These are phyloP conservation scores for Tonatia bakeri DNA, from an alignment of 2,113 vertebrate species.

Conservation along the genomic window DNA sequence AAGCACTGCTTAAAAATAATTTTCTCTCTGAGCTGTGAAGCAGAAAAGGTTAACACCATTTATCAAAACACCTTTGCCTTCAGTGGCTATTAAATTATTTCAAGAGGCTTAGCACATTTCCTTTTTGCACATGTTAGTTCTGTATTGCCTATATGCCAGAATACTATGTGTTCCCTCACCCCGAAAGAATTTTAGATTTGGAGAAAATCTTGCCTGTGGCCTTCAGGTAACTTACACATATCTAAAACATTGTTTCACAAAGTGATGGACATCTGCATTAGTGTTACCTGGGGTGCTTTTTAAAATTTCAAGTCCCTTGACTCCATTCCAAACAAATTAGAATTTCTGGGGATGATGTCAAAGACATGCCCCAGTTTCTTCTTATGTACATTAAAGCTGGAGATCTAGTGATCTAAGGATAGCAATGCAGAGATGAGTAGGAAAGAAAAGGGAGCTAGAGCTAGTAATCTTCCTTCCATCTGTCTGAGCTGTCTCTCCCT, in stretches of 20 bases:
- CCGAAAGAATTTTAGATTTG: constrained; percentile 35
- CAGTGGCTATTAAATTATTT: constrained; percentile 69
- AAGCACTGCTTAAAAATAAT: constrained; percentile 75
- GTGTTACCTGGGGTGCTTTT: constrained; percentile 26
- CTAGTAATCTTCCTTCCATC: constrained; percentile 5
- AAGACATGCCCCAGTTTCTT: not conserved
- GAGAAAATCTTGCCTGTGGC: constrained; percentile 30
- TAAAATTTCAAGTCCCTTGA: constrained; percentile 42
- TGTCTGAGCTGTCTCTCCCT: not conserved
- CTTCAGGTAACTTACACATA: constrained; percentile 29
- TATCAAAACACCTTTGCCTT: constrained; percentile 72
- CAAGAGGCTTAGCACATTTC: constrained; percentile 47
- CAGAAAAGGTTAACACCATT: constrained; percentile 67
- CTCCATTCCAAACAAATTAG: not conserved
- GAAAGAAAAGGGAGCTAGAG: constrained; percentile 41
- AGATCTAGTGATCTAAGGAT: constrained; percentile 3
- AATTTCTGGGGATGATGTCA: constrained; percentile 47
- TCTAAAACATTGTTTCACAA: constrained; percentile 5
- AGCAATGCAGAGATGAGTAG: not conserved
- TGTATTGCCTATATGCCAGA: constrained; percentile 28
- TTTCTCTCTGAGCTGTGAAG: constrained; percentile 80
- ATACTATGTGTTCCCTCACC: not conserved
- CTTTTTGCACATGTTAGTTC: constrained; percentile 46
- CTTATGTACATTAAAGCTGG: not conserved
- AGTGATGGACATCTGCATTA: not conserved